phyloP scores from a whole-genome alignment of 2,797 vertebrate genomes.

The Rhincodon typus region DNA sequence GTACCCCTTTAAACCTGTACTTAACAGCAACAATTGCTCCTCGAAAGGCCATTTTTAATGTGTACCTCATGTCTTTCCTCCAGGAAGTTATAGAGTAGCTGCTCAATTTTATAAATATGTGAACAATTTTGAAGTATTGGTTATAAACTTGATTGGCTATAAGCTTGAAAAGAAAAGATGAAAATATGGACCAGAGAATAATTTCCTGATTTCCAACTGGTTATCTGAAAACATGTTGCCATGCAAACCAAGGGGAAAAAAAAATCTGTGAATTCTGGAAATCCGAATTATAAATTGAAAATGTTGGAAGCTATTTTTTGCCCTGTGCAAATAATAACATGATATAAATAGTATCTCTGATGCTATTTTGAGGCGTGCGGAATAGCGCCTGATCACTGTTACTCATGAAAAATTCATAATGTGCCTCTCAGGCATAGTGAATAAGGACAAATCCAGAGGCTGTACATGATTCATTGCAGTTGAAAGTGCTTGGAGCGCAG shows the following conservation, averaged over 20 bases:
- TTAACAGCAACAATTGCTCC: not conserved
- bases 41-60: not conserved
- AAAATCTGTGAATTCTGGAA: no score
- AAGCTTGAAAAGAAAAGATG: not conserved
- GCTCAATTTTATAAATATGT: not conserved
- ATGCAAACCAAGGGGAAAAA: no score
- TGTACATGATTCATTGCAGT: conserved; percentile 10
- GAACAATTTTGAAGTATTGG: conserved; percentile 4
- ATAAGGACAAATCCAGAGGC: not conserved
- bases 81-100: not conserved
- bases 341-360: conserved; percentile 29
- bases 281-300: no score
- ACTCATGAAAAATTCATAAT: conserved; percentile 32
- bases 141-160: not conserved
- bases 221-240: conserved; percentile 1
- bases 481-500: not conserved
- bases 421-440: not conserved
- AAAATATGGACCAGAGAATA: not conserved
- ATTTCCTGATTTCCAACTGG: not conserved
- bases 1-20: not conserved
- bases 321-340: not conserved
- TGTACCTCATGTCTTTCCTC: not conserved
- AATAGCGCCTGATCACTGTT: not conserved
- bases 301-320: conserved; percentile 16
- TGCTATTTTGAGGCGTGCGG: conserved; percentile 30